Evolutionary conservation across 2,797 vertebrate species (phyloP).

Genomic region (Falco novaeseelandiae): DNA sequence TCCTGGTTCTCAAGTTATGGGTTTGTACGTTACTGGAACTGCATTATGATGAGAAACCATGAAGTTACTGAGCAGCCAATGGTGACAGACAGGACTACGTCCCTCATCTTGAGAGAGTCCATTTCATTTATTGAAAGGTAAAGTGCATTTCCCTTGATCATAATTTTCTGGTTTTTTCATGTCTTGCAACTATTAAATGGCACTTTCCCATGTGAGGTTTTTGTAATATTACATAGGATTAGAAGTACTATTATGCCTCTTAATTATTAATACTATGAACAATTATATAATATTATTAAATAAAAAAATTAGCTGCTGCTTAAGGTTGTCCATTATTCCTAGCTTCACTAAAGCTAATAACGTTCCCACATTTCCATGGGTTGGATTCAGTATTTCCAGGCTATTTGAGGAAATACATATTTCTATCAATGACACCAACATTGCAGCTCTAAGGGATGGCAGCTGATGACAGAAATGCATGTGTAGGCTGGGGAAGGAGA

Average conservation of each 20-base stretch:
- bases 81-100: conserved; percentile 69
- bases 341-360: neutral
- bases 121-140: conserved; percentile 86
- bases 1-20: conserved; percentile 76
- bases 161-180: neutral
- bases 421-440: neutral
- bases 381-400: neutral
- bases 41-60: conserved; percentile 90
- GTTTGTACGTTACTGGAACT: conserved; percentile 84
- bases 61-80: conserved; percentile 89
- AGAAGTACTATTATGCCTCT: neutral
- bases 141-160: neutral
- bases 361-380: neutral
- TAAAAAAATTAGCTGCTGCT: neutral
- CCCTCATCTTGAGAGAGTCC: conserved; percentile 82
- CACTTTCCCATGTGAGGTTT: neutral
- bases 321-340: neutral
- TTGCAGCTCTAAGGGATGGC: neutral
- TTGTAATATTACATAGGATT: neutral
- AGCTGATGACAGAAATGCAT: neutral
- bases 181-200: neutral
- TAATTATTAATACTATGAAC: neutral
- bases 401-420: neutral
- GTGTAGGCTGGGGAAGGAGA: neutral
- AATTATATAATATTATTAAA: neutral